These are phyloP conservation scores for Lasaia peninsularis DNA, from an alignment of 1,140 invertebrate genomes.

Conservation along the genomic window DNA sequence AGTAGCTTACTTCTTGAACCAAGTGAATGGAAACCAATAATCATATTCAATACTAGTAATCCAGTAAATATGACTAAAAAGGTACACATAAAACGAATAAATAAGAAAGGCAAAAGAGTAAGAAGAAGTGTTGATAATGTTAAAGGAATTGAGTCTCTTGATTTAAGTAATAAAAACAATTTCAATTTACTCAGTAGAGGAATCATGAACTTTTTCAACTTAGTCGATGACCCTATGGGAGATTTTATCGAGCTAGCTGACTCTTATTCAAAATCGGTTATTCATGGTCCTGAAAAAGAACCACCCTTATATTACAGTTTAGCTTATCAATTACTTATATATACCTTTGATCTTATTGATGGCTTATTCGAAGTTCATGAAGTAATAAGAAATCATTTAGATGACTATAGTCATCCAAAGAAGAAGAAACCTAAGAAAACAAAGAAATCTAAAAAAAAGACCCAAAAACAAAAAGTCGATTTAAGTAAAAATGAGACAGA, in stretches of 20 bases:
- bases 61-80: constrained; percentile 27
- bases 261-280: constrained; percentile 37
- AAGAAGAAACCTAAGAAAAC: constrained; percentile 26
- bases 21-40: constrained; percentile 59
- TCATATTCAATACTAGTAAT: constrained; percentile 32
- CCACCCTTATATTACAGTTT: constrained; percentile 45
- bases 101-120: constrained; percentile 34
- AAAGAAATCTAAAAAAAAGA: constrained; percentile 30
- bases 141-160: background rate
- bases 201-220: constrained; percentile 33
- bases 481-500: constrained; percentile 21
- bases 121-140: constrained; percentile 33
- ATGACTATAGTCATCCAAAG: constrained; percentile 22
- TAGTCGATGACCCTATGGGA: constrained; percentile 32
- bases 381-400: constrained; percentile 34
- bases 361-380: constrained; percentile 44
- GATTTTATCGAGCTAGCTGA: constrained; percentile 34
- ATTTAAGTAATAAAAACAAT: background rate
- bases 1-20: constrained; percentile 26
- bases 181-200: constrained; percentile 20
- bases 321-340: constrained; percentile 50
- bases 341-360: constrained; percentile 48
- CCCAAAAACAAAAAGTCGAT: constrained; percentile 26
- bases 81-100: constrained; percentile 27
- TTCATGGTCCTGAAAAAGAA: constrained; percentile 36